These are phyloP conservation scores for Caenorhabditis auriculariae DNA, from an alignment of 2,888 invertebrate species.

Conservation along the genomic window DNA sequence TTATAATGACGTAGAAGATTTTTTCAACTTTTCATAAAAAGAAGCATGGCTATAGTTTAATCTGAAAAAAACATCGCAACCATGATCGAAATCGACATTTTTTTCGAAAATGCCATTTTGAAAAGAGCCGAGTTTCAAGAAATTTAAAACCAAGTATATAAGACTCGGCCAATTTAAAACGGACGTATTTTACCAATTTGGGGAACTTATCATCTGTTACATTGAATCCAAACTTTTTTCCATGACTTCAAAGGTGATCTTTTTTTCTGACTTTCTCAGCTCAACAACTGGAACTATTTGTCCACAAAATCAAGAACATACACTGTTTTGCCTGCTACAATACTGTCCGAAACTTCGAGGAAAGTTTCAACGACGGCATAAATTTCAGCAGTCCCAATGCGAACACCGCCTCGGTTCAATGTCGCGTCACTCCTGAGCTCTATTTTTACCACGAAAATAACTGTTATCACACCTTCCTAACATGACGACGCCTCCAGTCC, in stretches of 20 bases:
- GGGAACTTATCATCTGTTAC: too few relatives aligned
- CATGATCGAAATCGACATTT: too few relatives aligned
- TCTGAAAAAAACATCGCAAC: too few relatives aligned
- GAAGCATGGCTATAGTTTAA: too few relatives aligned
- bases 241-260: neutral
- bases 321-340: constrained; percentile 69
- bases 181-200: too few relatives aligned
- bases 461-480: constrained; percentile 65
- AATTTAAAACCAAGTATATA: too few relatives aligned
- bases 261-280: neutral
- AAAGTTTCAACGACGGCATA: constrained; percentile 69
- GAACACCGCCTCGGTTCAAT: constrained; percentile 70
- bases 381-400: constrained; percentile 72
- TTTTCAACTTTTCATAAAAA: too few relatives aligned
- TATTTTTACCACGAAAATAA: neutral
- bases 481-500: constrained; percentile 70
- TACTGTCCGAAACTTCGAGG: constrained; percentile 68
- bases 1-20: too few relatives aligned
- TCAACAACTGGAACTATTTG: neutral
- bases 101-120: too few relatives aligned
- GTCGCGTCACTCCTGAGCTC: constrained; percentile 68
- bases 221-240: too few relatives aligned
- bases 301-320: constrained; percentile 8
- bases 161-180: too few relatives aligned
- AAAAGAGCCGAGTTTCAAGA: too few relatives aligned